Conservation (phyloP, 2,797 vertebrate genomes). For the Neosalanx taihuensis region DNA sequence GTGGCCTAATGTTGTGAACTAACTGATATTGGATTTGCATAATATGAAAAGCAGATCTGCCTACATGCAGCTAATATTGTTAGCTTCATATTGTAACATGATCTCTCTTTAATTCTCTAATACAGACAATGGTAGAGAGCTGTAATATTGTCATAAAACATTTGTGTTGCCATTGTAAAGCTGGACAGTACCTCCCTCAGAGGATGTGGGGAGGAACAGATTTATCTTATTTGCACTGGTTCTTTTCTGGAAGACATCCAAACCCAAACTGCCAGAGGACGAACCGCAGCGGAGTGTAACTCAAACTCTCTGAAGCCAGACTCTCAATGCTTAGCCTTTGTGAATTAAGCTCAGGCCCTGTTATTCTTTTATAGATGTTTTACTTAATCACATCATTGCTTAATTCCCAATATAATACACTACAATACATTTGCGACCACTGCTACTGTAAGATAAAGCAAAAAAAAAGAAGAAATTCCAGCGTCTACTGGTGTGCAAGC, state of each 20-base stretch:
- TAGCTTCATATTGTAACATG: background rate
- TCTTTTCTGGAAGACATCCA: constrained; percentile 64
- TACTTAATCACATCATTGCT: constrained; percentile 37
- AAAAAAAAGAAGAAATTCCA: too few relatives aligned
- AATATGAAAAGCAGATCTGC: background rate
- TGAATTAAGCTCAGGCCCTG: constrained; percentile 54
- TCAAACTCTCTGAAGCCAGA: constrained; percentile 56
- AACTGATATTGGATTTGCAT: background rate
- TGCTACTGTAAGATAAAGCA: background rate
- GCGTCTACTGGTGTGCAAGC: too few relatives aligned
- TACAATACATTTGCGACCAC: constrained; percentile 16
- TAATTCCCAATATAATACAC: constrained; percentile 44
- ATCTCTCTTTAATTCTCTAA: background rate
- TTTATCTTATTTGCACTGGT: constrained; percentile 66
- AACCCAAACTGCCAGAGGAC: constrained; percentile 57
- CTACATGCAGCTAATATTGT: background rate
- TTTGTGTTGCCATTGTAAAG: constrained; percentile 22
- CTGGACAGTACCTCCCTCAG: constrained; percentile 45
- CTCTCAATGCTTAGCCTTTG: constrained; percentile 53
- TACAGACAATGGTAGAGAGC: background rate
- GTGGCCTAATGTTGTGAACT: background rate
- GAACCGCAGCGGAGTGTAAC: constrained; percentile 61
- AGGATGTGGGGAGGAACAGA: constrained; percentile 54
- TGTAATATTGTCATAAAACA: background rate
- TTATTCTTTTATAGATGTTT: constrained; percentile 23